A percentile compares a stretch with the other conserved stretches of the same genome.
phyloP scores from a whole-genome alignment of 1,140 invertebrate species.

The Muscidifurax raptorellus region DNA sequence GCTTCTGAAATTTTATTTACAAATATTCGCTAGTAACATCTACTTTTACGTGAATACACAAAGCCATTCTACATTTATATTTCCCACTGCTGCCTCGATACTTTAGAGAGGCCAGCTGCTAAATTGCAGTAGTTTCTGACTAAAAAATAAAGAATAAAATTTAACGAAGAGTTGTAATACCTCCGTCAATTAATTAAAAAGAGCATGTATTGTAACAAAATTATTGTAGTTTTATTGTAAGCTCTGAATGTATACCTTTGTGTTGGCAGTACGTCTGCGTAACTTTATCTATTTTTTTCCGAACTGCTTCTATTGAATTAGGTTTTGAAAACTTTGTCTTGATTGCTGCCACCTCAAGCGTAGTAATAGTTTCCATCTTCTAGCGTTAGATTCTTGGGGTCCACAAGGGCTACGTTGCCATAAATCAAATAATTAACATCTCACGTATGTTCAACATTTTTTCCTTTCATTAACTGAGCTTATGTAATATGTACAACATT shows the following conservation, averaged over 20 bases:
- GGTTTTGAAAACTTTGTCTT: background rate
- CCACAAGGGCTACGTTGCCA: background rate
- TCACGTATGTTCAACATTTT: background rate
- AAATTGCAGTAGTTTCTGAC: background rate
- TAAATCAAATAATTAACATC: background rate
- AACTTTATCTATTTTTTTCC: background rate
- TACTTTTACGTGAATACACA: background rate
- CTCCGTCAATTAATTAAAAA: too few relatives aligned
- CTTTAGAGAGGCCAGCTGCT: conserved; percentile 14
- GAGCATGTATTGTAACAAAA: too few relatives aligned
- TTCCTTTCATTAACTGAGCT: too few relatives aligned
- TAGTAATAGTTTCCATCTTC: conserved; percentile 16
- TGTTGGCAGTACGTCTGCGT: background rate
- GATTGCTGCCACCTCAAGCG: background rate
- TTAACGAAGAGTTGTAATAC: too few relatives aligned
- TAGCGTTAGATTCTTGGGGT: background rate
- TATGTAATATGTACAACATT: background rate
- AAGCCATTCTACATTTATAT: background rate
- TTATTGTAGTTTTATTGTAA: too few relatives aligned
- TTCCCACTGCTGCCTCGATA: background rate
- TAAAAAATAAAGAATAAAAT: background rate
- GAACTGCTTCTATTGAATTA: background rate
- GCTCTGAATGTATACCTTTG: too few relatives aligned
- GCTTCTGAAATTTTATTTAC: too few relatives aligned
- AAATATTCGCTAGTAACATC: too few relatives aligned